Base-by-base conservation (phyloP, 2,888 invertebrate genomes). In the Pachycephus smyrnensis region DNA sequence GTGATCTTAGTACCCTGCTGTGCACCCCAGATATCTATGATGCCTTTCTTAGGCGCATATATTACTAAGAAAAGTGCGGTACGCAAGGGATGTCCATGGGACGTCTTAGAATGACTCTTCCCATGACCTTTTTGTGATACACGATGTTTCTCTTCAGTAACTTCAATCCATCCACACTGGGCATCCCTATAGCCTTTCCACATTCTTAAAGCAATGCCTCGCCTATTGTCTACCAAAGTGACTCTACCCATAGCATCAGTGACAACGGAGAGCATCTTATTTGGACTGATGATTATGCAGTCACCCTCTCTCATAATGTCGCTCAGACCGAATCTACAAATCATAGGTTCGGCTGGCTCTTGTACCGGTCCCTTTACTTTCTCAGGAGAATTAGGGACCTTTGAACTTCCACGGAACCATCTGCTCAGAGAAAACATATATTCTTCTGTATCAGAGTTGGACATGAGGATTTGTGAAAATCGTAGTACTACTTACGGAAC, bases 151-250 rank as follows among this genome's bases (percentile, higher is more conserved):
- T 94, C 94, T 88, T 97, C 96, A 55, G 94, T 93, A 0, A 97
- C 96, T 92, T 97, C 96, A 71, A 99, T 93, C 94, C 98, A 99
- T 3, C 97, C 97, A 90, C 98, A 97, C 90, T 99, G 97, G 0
- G 99, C 98, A 90, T 99, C 98, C 76, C 99, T 94, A 91, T 98
- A 99, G 4, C 99, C 99, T 93, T 99, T 99, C 94, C 98, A 98
- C 89, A 98, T 95, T 76, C 97, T 94, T 69, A 98, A 92, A 35
- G 96, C 95, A 76, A 96, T 93, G 1, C 98, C 97, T 83, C 94
- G 94, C 75, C 93, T 93, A 23, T 97, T 95, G 92, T 99, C 98
- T 55, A 99, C 92, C 30, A 99, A 93, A 73, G 96, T 94, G 0
- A 99, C 96, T 79, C 99, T 94, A 36, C 98, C 98, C 87, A 97